A percentile compares a stretch with the other conserved stretches of the same genome.
These are phyloP conservation scores for Colistium nudipinnis DNA, from an alignment of 2,113 vertebrate species.

Conservation along the genomic window DNA sequence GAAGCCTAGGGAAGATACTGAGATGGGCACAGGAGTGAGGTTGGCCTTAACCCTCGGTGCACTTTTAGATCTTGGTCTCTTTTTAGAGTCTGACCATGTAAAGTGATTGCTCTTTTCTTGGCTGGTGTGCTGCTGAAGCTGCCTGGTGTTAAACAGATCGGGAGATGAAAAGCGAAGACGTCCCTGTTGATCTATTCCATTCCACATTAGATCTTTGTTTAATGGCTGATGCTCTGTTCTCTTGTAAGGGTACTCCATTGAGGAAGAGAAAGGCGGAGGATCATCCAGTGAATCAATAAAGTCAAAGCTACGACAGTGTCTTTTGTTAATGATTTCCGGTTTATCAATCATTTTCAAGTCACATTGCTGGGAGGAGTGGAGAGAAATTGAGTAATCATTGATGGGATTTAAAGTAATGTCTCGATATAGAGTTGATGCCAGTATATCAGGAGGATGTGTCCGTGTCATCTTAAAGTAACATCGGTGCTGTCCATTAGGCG, in stretches of 20 bases:
- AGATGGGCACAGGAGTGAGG: slow-evolving; percentile 86
- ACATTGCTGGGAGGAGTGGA: slow-evolving; percentile 83
- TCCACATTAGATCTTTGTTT: slow-evolving; percentile 80
- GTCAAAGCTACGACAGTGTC: slow-evolving; percentile 97
- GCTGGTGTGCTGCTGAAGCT: slow-evolving; percentile 63
- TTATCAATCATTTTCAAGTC: slow-evolving; percentile 88
- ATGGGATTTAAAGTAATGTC: slow-evolving; percentile 87
- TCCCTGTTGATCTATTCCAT: slow-evolving; percentile 77
- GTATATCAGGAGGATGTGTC: slow-evolving; percentile 94
- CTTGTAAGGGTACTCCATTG: slow-evolving; percentile 84
- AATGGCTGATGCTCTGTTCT: slow-evolving; percentile 68
- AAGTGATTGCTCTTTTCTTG: slow-evolving; percentile 74
- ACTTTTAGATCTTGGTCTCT: slow-evolving; percentile 90
- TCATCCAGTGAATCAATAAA: slow-evolving; percentile 93
- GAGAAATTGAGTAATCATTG: slow-evolving; percentile 73
- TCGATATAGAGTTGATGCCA: slow-evolving; percentile 93
- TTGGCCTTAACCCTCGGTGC: slow-evolving; percentile 85
- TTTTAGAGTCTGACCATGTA: slow-evolving; percentile 80
- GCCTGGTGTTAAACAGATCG: slow-evolving; percentile 77
- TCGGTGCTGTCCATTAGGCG: slow-evolving; percentile 80
- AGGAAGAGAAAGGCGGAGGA: slow-evolving; percentile 72
- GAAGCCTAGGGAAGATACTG: slow-evolving; percentile 77
- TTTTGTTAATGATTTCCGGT: slow-evolving; percentile 91
- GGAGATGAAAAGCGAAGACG: slow-evolving; percentile 81
- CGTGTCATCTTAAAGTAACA: slow-evolving; percentile 94